Evolutionary conservation across 1,140 invertebrate genomes (phyloP).

Genomic region (Tetranychus urticae): DNA sequence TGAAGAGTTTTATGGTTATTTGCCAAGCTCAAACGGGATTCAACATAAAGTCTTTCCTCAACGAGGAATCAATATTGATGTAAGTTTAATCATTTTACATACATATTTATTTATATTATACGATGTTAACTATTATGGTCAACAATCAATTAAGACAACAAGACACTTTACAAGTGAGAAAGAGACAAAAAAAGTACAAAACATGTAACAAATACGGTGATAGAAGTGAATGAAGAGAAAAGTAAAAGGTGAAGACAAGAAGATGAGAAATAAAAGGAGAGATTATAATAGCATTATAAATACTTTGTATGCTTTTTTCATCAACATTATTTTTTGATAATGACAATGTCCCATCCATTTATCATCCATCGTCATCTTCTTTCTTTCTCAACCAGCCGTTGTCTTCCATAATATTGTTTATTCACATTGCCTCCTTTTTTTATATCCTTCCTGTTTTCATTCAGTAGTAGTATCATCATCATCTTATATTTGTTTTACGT

Average conservation of each 20-base stretch:
- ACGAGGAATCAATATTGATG: conserved; percentile 12
- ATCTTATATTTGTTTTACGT: too few relatives aligned
- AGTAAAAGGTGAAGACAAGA: too few relatives aligned
- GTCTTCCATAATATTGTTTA: not conserved
- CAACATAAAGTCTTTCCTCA: conserved; percentile 8
- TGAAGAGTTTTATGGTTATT: conserved; percentile 12
- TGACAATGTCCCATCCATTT: not conserved
- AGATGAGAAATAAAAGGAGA: not conserved
- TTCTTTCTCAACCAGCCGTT: not conserved
- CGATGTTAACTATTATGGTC: too few relatives aligned
- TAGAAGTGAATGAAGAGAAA: too few relatives aligned
- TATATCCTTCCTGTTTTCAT: too few relatives aligned
- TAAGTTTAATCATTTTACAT: conserved; percentile 6
- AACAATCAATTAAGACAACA: not conserved
- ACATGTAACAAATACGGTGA: not conserved
- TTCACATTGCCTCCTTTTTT: too few relatives aligned
- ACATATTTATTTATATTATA: too few relatives aligned
- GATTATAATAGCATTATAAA: not conserved
- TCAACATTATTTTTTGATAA: not conserved
- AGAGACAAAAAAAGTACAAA: too few relatives aligned
- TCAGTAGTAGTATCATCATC: too few relatives aligned
- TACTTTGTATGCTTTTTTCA: not conserved
- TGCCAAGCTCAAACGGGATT: conserved; percentile 5
- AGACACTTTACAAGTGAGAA: too few relatives aligned
- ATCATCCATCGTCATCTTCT: not conserved